These are phyloP conservation scores for Crocidura indochinensis DNA, from an alignment of 2,797 vertebrate genomes.

Conservation along the genomic window DNA sequence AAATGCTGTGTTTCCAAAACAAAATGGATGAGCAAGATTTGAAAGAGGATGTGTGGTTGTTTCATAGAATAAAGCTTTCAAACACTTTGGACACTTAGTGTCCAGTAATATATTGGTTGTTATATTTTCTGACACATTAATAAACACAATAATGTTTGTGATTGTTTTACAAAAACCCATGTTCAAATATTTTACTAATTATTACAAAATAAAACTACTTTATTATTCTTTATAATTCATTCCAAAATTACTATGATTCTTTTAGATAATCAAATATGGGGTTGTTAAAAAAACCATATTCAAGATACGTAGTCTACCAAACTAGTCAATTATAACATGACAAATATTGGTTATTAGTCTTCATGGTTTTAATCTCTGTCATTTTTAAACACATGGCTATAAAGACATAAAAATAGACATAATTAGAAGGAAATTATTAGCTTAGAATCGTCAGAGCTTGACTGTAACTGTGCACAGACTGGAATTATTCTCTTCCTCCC, in stretches of 20 bases:
- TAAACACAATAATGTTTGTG: background rate
- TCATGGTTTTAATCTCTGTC: slow-evolving; percentile 26
- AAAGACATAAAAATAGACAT: slow-evolving; percentile 39
- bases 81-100: background rate
- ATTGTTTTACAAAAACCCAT: slow-evolving; percentile 10
- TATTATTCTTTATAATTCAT: slow-evolving; percentile 46
- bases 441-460: slow-evolving; percentile 61
- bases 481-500: slow-evolving; percentile 46
- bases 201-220: background rate
- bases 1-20: background rate
- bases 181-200: slow-evolving; percentile 57
- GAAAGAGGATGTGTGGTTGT: background rate
- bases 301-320: background rate
- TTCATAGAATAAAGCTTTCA: slow-evolving; percentile 6
- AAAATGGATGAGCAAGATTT: slow-evolving; percentile 6
- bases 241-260: slow-evolving; percentile 4
- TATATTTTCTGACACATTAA: slow-evolving; percentile 34
- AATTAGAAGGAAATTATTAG: slow-evolving; percentile 54
- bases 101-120: background rate
- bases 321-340: background rate
- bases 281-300: slow-evolving; percentile 38
- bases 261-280: background rate
- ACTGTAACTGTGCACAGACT: slow-evolving; percentile 35
- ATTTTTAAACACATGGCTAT: background rate
- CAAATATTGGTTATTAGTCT: slow-evolving; percentile 22